Conservation (phyloP, 2,113 vertebrate genomes). For the Melanotaenia duboulayi region DNA sequence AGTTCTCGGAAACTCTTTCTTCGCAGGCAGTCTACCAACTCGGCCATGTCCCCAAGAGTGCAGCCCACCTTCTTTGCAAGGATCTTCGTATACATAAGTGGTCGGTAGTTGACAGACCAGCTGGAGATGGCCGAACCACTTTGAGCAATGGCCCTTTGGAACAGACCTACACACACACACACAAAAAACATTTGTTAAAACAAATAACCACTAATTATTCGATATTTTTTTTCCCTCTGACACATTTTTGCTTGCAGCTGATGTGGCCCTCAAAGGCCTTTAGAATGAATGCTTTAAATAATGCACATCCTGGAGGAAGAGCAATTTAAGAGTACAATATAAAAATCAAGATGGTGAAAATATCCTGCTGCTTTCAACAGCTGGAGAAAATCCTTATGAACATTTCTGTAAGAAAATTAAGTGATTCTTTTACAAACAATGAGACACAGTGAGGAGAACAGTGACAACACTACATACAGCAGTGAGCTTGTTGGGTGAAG, state of each 20-base stretch:
- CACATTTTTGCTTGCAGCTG: constrained; percentile 61
- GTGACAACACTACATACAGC: constrained; percentile 24
- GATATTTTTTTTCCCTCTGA: constrained; percentile 25
- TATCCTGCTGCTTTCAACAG: constrained; percentile 38
- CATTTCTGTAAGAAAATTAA: constrained; percentile 49
- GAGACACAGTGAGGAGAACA: constrained; percentile 39
- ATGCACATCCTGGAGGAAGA: constrained; percentile 70
- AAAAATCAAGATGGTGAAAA: constrained; percentile 43
- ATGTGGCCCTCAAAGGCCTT: constrained; percentile 57
- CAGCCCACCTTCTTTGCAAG: constrained; percentile 94
- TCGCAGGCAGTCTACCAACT: constrained; percentile 91
- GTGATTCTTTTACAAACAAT: constrained; percentile 35
- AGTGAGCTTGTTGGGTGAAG: constrained; percentile 31
- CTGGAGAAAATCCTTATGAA: constrained; percentile 51
- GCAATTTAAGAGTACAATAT: constrained; percentile 46
- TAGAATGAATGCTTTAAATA: constrained; percentile 65
- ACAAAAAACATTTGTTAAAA: constrained; percentile 32
- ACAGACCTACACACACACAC: constrained; percentile 88
- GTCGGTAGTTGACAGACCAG: constrained; percentile 96
- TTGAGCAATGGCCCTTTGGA: constrained; percentile 95
- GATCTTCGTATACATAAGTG: constrained; percentile 90
- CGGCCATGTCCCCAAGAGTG: constrained; percentile 86
- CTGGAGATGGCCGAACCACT: constrained; percentile 96
- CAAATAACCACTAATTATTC: constrained; percentile 16
- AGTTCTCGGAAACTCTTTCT: constrained; percentile 91